A percentile compares a stretch with the other conserved stretches of the same genome.
Conservation (phyloP, 1,140 invertebrate species). For the Pseudobourletiella spinata region DNA sequence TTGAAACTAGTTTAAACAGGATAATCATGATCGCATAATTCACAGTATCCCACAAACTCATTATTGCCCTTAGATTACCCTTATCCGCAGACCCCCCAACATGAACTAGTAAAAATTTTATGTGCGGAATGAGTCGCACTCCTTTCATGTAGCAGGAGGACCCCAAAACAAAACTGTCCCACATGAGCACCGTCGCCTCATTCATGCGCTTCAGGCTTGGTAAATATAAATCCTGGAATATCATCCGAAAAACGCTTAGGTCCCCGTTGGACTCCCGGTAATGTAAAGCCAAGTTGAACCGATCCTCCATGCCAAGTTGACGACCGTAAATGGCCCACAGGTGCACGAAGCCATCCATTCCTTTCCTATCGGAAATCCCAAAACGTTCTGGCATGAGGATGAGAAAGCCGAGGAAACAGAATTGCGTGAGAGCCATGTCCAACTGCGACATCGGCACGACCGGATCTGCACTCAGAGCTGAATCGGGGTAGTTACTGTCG, state of each 20-base stretch:
- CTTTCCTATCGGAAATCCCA: slow-evolving; percentile 13
- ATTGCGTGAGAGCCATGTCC: slow-evolving; percentile 27
- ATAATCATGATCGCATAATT: too few species aligned
- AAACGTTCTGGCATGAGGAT: slow-evolving; percentile 18
- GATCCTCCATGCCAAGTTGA: slow-evolving; percentile 13
- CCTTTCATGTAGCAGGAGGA: too few species aligned
- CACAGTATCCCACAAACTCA: too few species aligned
- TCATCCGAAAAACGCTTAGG: not conserved
- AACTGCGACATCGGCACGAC: too few species aligned
- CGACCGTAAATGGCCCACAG: too few species aligned
- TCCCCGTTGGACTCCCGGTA: not conserved
- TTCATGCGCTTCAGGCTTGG: not conserved
- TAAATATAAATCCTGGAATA: not conserved
- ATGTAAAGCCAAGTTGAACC: too few species aligned
- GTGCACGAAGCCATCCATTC: too few species aligned
- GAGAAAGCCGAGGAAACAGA: slow-evolving; percentile 22
- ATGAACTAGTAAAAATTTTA: too few species aligned
- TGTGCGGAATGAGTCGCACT: too few species aligned
- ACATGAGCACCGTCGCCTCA: not conserved
- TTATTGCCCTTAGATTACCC: too few species aligned
- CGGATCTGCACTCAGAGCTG: slow-evolving; percentile 15
- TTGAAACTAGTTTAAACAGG: too few species aligned
- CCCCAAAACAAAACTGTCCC: not conserved
- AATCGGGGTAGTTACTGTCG: slow-evolving; percentile 16
- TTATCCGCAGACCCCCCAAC: too few species aligned